phyloP scores from a whole-genome alignment of 2,888 invertebrate species.

The Monoplex corrugatus region DNA sequence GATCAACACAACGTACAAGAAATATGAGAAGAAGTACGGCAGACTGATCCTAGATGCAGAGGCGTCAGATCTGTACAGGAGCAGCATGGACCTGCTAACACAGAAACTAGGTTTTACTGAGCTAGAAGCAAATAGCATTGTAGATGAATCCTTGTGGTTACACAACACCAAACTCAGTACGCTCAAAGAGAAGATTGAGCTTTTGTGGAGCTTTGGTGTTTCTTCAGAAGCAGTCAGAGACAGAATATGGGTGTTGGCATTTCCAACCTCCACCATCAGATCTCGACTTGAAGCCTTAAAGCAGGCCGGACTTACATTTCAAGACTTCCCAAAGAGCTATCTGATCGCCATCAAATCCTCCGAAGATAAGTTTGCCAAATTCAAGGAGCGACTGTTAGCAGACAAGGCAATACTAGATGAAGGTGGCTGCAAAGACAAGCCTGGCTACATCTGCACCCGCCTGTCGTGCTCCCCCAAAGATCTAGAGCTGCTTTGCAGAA shows the following conservation, averaged over 20 bases:
- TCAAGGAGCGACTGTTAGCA: slow-evolving; percentile 27
- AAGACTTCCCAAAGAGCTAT: slow-evolving; percentile 35
- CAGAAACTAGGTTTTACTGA: neutral
- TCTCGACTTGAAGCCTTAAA: slow-evolving; percentile 29
- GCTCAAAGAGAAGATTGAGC: slow-evolving; percentile 41
- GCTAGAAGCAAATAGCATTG: slow-evolving; percentile 1
- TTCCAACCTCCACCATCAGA: neutral
- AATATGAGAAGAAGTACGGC: slow-evolving; percentile 32
- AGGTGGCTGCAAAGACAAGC: slow-evolving; percentile 20
- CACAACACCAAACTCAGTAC: slow-evolving; percentile 42
- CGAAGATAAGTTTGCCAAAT: slow-evolving; percentile 28
- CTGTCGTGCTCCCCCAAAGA: slow-evolving; percentile 9
- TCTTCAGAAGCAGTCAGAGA: slow-evolving; percentile 43
- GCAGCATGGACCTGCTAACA: slow-evolving; percentile 20
- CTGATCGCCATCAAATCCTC: slow-evolving; percentile 11
- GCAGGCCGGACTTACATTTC: slow-evolving; percentile 3
- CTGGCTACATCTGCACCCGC: slow-evolving; percentile 21
- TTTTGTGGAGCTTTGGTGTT: slow-evolving; percentile 27
- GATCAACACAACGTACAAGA: slow-evolving; percentile 46
- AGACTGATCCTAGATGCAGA: slow-evolving; percentile 38
- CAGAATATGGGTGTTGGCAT: slow-evolving; percentile 37
- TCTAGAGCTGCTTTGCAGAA: slow-evolving; percentile 4
- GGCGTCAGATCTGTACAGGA: slow-evolving; percentile 18
- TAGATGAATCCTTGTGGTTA: slow-evolving; percentile 29
- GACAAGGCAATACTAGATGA: slow-evolving; percentile 38